Evolutionary conservation across 2,888 invertebrate genomes (phyloP), one percentile per base, ranked within the genome.

Genomic region (Eledona agricola): DNA sequence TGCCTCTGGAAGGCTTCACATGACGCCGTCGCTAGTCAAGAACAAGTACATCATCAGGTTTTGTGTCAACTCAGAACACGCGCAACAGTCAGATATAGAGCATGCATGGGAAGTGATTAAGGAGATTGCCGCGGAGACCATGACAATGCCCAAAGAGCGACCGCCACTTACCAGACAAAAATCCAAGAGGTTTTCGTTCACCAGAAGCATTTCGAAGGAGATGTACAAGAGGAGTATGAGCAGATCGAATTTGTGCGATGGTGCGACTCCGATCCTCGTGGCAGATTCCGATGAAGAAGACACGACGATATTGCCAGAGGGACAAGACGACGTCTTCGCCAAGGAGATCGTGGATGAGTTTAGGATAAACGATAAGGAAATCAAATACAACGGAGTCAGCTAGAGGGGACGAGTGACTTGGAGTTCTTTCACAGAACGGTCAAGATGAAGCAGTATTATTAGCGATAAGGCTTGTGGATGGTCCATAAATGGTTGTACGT

Each of bases 1-100:
- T 72, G 88, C 88, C 9, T 88, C 89, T 0, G 91, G 92, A 0
- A 85, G 87, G 66, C 80, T 93, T 40, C 92, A 93, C 75, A 91
- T 94, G 91, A 90, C 91, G 28, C 91, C 91, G 0, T 87, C 90
- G 0, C 82, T 87, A 63, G 83, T 91, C 1, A 86, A 84, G 72
- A 86, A 86, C 35, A 84, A 86, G 72, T 92, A 88, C 71, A 84
- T 88, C 19, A 83, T 76, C 9, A 59, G 91, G 45, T 93, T 94
- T 77, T 91, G 90, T 69, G 87, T 94, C 0, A 87, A 88, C 26
- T 82, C 88, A 10, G 90, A 93, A 72, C 81, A 88, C 63, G 90
- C 93, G 2, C 82, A 77, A 0, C 87, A 89, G 47, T 82, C 83
- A 26, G 87, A 93, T 68, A 85, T 93, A 31, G 83, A 83, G 32